These are phyloP conservation scores for Pterostichus madidus DNA, from an alignment of 2,888 invertebrate genomes.

Conservation along the genomic window DNA sequence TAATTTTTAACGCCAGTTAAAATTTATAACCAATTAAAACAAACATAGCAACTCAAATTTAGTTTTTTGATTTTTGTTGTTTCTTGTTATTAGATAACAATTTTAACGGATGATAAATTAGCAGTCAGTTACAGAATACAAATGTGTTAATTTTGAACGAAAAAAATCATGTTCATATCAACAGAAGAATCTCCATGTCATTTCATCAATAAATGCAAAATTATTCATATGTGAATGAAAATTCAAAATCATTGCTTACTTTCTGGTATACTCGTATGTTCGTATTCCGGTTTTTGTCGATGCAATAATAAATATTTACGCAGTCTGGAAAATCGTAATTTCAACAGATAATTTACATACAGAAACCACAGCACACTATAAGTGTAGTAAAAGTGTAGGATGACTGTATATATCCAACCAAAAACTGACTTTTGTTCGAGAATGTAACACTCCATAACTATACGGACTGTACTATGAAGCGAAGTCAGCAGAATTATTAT, in stretches of 20 bases:
- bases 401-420: background rate
- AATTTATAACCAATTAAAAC: too few relatives aligned
- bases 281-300: constrained; percentile 14
- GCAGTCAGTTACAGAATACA: too few relatives aligned
- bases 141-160: too few relatives aligned
- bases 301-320: constrained; percentile 33
- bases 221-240: constrained; percentile 6
- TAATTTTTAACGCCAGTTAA: too few relatives aligned
- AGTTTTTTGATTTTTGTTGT: too few relatives aligned
- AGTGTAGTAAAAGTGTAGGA: constrained; percentile 23
- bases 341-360: constrained; percentile 45
- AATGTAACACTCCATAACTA: constrained; percentile 12
- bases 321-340: constrained; percentile 7
- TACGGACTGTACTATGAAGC: constrained; percentile 5
- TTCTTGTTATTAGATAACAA: too few relatives aligned
- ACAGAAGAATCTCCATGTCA: too few relatives aligned
- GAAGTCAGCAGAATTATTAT: constrained; percentile 6
- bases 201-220: constrained; percentile 26
- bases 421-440: background rate
- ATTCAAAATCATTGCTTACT: constrained; percentile 23
- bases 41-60: too few relatives aligned
- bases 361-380: constrained; percentile 33
- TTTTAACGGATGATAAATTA: too few relatives aligned
- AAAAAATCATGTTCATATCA: background rate
- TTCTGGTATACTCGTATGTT: background rate